Evolutionary conservation across 35 echinoderm and acorn worm genomes (phyloP), one percentile per base, ranked within the genome.

Genomic region (Stichopus chloronotus): DNA sequence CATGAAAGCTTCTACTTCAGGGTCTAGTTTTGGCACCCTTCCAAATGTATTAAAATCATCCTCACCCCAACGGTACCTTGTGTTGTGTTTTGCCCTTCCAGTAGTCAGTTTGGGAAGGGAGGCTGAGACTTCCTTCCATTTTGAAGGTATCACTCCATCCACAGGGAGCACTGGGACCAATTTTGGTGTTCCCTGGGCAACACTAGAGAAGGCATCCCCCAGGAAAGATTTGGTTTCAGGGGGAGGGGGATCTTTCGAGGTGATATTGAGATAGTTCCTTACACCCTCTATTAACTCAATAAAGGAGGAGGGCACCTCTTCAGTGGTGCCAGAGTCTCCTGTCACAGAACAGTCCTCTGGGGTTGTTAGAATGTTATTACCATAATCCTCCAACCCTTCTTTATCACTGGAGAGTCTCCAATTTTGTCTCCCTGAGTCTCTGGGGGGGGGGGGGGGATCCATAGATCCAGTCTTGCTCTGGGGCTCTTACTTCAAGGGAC

Each of bases 1-100:
- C 76, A 78, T 78, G 12, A 78, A 78, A 43, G 76, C 76, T 2
- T 78, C 76, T 24, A 78, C 76, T 25, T 78, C 76, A 5, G 76
- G 76, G 3, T 0, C 76, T 21, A 78, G 21, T 78, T 78, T 78
- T 5, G 76, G 19, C 2, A 21, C 4, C 76, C 76, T 78, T 78
- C 76, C 19, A 5, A 78, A 78, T 43, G 17, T 78, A 78, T 78
- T 78, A 5, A 78, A 78, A 17, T 78, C 76, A 6, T 78, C n/a
- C 21, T 78, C 76, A 78, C 76, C 76, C 76, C 76, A 78, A 6
- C 76, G 76, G n/a, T 78, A 78, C 76, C n/a, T 78, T 8, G 76
- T 24, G n/a, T n/a, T n/a, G n/a, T n/a, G 76, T 17, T 78, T 78
- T 9, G 19, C 76, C 19, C 19, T 22, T 25, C 76, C 76, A 5